A percentile compares a stretch with the other conserved stretches of the same genome.
phyloP scores from a whole-genome alignment of 2,888 invertebrate species.

The Lucinisca nassula region DNA sequence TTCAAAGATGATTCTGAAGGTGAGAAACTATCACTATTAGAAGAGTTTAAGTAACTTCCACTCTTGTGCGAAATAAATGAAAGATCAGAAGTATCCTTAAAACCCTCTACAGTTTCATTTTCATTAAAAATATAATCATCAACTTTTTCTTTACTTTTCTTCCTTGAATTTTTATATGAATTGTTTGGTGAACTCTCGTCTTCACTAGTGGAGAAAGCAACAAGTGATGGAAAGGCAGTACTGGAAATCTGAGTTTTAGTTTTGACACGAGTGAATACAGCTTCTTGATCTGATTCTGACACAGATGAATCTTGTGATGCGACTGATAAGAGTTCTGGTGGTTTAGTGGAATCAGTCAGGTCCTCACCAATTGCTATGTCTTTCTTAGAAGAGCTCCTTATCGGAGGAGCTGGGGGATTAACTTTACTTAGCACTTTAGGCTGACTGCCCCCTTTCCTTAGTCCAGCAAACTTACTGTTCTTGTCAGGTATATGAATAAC shows the following conservation, averaged over 20 bases:
- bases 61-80: constrained; percentile 51
- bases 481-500: constrained; percentile 75
- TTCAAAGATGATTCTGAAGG: constrained; percentile 27
- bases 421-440: constrained; percentile 73
- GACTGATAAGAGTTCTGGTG: constrained; percentile 60
- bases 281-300: constrained; percentile 84
- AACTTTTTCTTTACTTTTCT: constrained; percentile 3
- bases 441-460: constrained; percentile 61
- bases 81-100: constrained; percentile 47
- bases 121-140: constrained; percentile 58
- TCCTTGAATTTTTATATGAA: constrained; percentile 21
- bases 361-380: constrained; percentile 24
- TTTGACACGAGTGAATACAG: constrained; percentile 81
- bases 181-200: constrained; percentile 70
- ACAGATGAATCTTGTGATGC: constrained; percentile 74
- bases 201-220: constrained; percentile 74
- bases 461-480: constrained; percentile 70
- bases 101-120: constrained; percentile 33
- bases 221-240: constrained; percentile 81
- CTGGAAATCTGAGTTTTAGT: constrained; percentile 82
- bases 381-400: constrained; percentile 65
- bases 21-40: constrained; percentile 28
- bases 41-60: constrained; percentile 51
- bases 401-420: constrained; percentile 74
- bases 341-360: constrained; percentile 1